phyloP scores from a whole-genome alignment of 2,888 invertebrate species.

The Chironomus tentans region DNA sequence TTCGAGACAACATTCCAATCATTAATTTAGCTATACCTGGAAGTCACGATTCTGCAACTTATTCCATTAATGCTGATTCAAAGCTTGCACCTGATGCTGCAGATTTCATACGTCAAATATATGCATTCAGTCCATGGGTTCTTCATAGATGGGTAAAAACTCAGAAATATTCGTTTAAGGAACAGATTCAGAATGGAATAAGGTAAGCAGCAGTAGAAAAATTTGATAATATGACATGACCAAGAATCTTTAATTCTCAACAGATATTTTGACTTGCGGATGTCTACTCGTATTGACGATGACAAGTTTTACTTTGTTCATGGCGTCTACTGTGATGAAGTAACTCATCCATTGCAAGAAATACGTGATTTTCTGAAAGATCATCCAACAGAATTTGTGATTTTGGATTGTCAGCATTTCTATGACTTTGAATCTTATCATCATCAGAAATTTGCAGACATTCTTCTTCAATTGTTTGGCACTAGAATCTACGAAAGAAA shows the following conservation, averaged over 20 bases:
- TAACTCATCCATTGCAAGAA: slow-evolving; percentile 53
- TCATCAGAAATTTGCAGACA: slow-evolving; percentile 54
- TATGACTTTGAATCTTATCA: slow-evolving; percentile 57
- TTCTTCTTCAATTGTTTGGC: slow-evolving; percentile 33
- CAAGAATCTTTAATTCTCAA: slow-evolving; percentile 25
- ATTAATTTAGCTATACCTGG: slow-evolving; percentile 70
- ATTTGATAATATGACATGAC: background rate
- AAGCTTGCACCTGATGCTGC: slow-evolving; percentile 68
- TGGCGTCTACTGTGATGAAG: slow-evolving; percentile 64
- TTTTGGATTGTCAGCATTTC: slow-evolving; percentile 80
- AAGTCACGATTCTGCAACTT: slow-evolving; percentile 64
- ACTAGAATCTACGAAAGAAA: slow-evolving; percentile 32
- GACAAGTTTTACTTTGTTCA: slow-evolving; percentile 65
- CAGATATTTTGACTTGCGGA: slow-evolving; percentile 70
- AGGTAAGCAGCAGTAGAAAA: slow-evolving; percentile 43
- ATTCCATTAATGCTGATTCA: slow-evolving; percentile 51
- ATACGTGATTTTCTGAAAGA: slow-evolving; percentile 57
- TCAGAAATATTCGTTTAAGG: slow-evolving; percentile 52
- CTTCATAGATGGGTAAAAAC: slow-evolving; percentile 74
- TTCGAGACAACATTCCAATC: slow-evolving; percentile 50
- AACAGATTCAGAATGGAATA: slow-evolving; percentile 70
- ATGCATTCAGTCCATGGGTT: slow-evolving; percentile 54
- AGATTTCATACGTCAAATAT: slow-evolving; percentile 49
- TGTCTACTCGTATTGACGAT: slow-evolving; percentile 53
- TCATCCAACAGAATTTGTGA: slow-evolving; percentile 65